Base-by-base conservation (phyloP, 2,797 vertebrate species). In the Cirrhinus mrigala region DNA sequence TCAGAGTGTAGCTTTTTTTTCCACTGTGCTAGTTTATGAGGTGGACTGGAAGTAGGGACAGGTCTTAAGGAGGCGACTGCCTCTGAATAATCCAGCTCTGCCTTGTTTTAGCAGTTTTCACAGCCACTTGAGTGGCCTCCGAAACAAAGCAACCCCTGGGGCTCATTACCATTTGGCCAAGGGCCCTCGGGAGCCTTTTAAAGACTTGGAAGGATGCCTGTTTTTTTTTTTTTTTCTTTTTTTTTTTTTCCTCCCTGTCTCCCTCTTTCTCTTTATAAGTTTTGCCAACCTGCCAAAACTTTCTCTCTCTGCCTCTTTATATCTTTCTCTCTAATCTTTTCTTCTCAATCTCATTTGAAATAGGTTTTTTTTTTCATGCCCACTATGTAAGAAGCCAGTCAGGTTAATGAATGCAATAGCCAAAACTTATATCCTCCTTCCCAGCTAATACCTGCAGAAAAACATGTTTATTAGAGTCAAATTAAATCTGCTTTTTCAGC, bases 131-230 rank as follows among this genome's bases (percentile, higher is more conserved):
- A 94, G 93, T 88, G 70, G 91, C 93, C 92, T 90, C 89, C 73
- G 92, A 95, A 93, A 94, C 94, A 94, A 95, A 95, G 91, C 92
- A 91, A 92, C 91, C 91, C 93, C 92, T 92, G 93, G 93, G 92
- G 92, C 93, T 94, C 93, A 92, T 95, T 95, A 95, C 92, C 93
- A 93, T 94, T 95, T 94, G 94, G 94, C 94, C 90, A 88, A 87
- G 90, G 92, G 93, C 93, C 92, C 92, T 92, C 87, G 83, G 93
- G 92, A 94, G 91, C 86, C 90, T 93, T 94, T 92, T 93, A 91
- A 94, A 94, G 90, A 88, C 90, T 92, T 94, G 94, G 93, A 95
- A 85, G 79, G 58, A 88, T 90, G 94, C 93, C 92, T 89, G 86
- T 81, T 92, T 93, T 91, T 92, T 91, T 40, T 62, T 52, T 74